Base-by-base conservation (phyloP, 2,888 invertebrate genomes). In the Rhingia rostrata region DNA sequence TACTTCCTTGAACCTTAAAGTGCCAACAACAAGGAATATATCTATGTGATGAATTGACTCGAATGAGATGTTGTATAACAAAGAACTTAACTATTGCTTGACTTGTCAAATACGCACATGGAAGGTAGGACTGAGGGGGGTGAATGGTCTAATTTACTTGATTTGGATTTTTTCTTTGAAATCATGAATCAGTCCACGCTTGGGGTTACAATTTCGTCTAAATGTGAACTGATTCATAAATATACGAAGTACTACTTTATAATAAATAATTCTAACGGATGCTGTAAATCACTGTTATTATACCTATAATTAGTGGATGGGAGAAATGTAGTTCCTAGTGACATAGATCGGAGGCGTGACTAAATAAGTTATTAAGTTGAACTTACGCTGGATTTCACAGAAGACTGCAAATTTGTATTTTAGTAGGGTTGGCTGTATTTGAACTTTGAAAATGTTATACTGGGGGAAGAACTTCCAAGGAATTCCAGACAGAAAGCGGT, bases 91-190 rank as follows among this genome's bases (percentile, higher is more conserved):
- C 49, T 14, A 47, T 22, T 58, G 70, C 32, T 58, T 69, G 39
- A 10, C 33, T 14, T 12, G 30, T 49, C 22, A 37, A 43, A 33
- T 43, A 39, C 37, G 14, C 35, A 37, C 6, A 14, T 63, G 9
- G 56, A 74, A 72, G 72, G 80, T 56, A 35, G 30, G 22, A 10
- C 35, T 54, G 41, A 49, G 39, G 30, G 45, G 60, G 37, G 2
- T 61, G 51, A 67, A 74, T 74, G 9, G 12, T 58, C 56, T 63
- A 33, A 69, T 81, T 81, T 56, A 74, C 69, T 74, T 63, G 63
- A 49, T 69, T 69, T 22, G 2, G 22, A 22, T 22, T 22, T 22
- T 22, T 22, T 22, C 22, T 22, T 67, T 30, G 1, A 9, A n/a
- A 41, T 32, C 12, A 63, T 80, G 74, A 81, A 51, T 81, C 74